These are phyloP conservation scores for Kryptolebias ocellatus DNA, from an alignment of 2,797 vertebrate species.

Conservation along the genomic window DNA sequence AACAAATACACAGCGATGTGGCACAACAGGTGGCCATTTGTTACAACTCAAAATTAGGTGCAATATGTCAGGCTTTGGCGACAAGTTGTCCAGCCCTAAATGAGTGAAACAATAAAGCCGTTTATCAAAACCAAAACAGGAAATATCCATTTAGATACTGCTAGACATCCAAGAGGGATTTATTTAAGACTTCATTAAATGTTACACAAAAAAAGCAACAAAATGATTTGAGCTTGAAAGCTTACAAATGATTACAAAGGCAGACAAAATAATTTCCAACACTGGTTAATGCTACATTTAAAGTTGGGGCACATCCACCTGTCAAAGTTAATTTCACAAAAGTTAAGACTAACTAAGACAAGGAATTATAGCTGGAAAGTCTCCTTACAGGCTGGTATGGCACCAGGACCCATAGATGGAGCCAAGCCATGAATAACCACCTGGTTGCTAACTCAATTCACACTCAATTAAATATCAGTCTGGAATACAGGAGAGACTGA, in stretches of 20 bases:
- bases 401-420: constrained; percentile 47
- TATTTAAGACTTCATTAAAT: constrained; percentile 15
- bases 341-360: constrained; percentile 74
- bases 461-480: constrained; percentile 69
- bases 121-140: constrained; percentile 18
- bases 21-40: constrained; percentile 28
- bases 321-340: constrained; percentile 67
- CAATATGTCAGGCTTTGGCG: constrained; percentile 15
- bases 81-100: constrained; percentile 24
- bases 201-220: constrained; percentile 23
- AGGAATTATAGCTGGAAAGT: constrained; percentile 68
- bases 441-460: constrained; percentile 67
- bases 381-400: constrained; percentile 47
- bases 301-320: constrained; percentile 48
- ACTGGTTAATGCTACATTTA: constrained; percentile 58
- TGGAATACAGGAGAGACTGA: constrained; percentile 45
- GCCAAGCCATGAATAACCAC: constrained; percentile 68
- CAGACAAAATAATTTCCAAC: constrained; percentile 50
- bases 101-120: constrained; percentile 27
- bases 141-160: constrained; percentile 1
- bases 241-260: constrained; percentile 65
- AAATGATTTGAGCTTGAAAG: constrained; percentile 48
- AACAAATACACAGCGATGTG: constrained; percentile 5
- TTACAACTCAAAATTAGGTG: constrained; percentile 28
- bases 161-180: constrained; percentile 10